A percentile compares a stretch with the other conserved stretches of the same genome.
Evolutionary conservation across 2,888 invertebrate species (phyloP).

Genomic region (Spilosoma lubricipeda): DNA sequence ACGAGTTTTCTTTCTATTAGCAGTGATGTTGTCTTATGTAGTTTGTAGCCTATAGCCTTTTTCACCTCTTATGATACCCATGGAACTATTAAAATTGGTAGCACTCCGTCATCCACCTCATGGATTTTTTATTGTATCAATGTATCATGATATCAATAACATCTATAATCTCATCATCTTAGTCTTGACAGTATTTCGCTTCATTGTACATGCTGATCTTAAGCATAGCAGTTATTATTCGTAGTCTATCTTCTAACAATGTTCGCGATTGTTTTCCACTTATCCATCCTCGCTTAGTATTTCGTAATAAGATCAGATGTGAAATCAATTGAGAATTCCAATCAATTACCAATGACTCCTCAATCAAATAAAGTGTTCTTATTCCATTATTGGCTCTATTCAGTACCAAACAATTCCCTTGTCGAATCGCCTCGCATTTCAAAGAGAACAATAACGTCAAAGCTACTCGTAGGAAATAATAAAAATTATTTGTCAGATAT

Average conservation of each 20-base stretch:
- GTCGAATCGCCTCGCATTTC: conserved; percentile 5
- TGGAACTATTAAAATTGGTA: too few relatives aligned
- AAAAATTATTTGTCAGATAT: not conserved
- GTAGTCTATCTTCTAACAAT: not conserved
- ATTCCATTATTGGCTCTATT: conserved; percentile 10
- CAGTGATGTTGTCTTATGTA: too few relatives aligned
- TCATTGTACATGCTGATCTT: not conserved
- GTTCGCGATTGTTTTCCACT: not conserved
- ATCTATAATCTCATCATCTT: too few relatives aligned
- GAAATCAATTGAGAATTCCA: conserved; percentile 13
- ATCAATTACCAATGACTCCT: conserved; percentile 13
- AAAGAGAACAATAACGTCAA: conserved; percentile 6
- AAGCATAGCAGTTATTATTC: too few relatives aligned
- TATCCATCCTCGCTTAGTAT: not conserved
- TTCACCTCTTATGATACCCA: too few relatives aligned
- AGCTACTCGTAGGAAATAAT: not conserved
- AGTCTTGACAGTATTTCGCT: not conserved
- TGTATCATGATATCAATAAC: too few relatives aligned
- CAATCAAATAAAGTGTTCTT: conserved; percentile 12
- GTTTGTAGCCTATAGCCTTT: too few relatives aligned
- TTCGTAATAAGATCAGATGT: not conserved
- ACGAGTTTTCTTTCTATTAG: too few relatives aligned
- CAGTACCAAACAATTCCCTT: conserved; percentile 16
- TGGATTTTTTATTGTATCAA: too few relatives aligned
- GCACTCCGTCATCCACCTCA: too few relatives aligned